Percentiles rank a stretch among this genome's conserved stretches.
phyloP scores from a whole-genome alignment of 2,113 vertebrate genomes.

The Antechinus stuartii region DNA sequence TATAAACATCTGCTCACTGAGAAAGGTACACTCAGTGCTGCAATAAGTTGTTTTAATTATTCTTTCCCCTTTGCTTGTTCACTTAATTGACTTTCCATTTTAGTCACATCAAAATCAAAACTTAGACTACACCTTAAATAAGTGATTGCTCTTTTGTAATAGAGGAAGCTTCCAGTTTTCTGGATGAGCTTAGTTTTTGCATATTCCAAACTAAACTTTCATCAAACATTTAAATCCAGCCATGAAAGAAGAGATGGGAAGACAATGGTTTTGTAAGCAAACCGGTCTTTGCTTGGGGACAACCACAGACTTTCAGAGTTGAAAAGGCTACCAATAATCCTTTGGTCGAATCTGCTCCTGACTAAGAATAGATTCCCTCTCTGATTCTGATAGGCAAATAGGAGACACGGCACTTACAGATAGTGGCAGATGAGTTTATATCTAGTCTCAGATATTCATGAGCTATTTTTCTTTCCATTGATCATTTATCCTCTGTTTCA shows the following conservation, averaged over 20 bases:
- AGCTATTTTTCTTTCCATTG: not conserved
- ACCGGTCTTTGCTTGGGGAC: not conserved
- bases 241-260: not conserved
- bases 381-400: not conserved
- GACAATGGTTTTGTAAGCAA: not conserved
- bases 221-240: not conserved
- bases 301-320: not conserved
- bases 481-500: not conserved
- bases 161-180: not conserved
- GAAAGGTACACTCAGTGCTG: not conserved
- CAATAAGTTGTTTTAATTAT: slow-evolving; percentile 24
- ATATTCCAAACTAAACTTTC: not conserved
- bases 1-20: slow-evolving; percentile 9
- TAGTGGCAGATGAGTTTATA: not conserved
- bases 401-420: not conserved
- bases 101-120: not conserved
- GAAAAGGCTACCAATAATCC: not conserved
- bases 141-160: not conserved
- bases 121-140: slow-evolving; percentile 16
- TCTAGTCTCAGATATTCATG: not conserved
- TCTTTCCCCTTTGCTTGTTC: not conserved
- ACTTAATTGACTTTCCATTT: not conserved
- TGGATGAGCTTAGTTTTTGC: not conserved
- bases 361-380: not conserved
- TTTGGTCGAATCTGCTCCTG: not conserved